Conservation (phyloP, 2,888 invertebrate genomes). For the Abrostola tripartita region DNA sequence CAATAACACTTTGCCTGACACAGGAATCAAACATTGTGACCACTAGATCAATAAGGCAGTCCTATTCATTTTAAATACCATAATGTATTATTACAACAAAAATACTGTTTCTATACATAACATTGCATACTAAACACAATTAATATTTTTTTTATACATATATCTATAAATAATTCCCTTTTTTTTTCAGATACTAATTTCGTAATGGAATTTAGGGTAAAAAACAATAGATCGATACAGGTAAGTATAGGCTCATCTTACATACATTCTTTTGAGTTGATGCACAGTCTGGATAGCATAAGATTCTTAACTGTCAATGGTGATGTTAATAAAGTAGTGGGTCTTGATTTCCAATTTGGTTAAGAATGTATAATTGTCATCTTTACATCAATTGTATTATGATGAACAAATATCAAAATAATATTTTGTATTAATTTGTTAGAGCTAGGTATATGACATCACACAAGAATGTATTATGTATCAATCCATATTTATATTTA, state of each 20-base stretch:
- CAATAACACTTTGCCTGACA: neutral
- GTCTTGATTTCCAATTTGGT: slow-evolving; percentile 66
- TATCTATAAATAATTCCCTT: slow-evolving; percentile 3
- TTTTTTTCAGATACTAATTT: slow-evolving; percentile 63
- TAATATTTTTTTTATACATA: too few relatives aligned
- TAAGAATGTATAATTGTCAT: slow-evolving; percentile 9
- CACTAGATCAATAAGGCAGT: too few relatives aligned
- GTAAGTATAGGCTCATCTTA: slow-evolving; percentile 55
- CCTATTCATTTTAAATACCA: too few relatives aligned
- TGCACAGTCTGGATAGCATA: slow-evolving; percentile 66
- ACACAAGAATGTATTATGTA: slow-evolving; percentile 39
- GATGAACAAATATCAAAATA: neutral
- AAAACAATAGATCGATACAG: slow-evolving; percentile 45
- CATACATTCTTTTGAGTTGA: slow-evolving; percentile 58
- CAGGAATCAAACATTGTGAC: too few relatives aligned
- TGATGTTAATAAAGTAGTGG: slow-evolving; percentile 65
- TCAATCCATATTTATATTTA: slow-evolving; percentile 37
- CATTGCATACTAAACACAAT: too few relatives aligned
- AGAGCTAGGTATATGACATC: slow-evolving; percentile 15
- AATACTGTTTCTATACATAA: too few relatives aligned
- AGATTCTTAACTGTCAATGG: slow-evolving; percentile 69
- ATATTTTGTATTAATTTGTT: slow-evolving; percentile 7
- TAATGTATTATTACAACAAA: too few relatives aligned
- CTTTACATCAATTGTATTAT: neutral
- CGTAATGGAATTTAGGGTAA: slow-evolving; percentile 53